Conservation (phyloP, 2,888 invertebrate genomes). For the Amiota communis region DNA sequence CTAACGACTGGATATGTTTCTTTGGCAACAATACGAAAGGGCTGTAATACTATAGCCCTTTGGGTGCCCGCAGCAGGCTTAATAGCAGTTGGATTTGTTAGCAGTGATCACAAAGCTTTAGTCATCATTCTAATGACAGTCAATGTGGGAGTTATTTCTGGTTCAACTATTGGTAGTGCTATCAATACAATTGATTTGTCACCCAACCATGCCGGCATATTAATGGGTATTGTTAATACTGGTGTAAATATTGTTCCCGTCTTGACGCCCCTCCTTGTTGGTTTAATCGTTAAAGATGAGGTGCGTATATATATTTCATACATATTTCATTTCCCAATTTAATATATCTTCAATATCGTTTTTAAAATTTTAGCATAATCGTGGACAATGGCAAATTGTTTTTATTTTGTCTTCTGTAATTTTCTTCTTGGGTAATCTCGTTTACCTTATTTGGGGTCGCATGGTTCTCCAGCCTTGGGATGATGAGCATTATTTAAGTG, state of each 20-base stretch:
- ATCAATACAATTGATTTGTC: constrained; percentile 82
- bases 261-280: constrained; percentile 77
- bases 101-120: constrained; percentile 56
- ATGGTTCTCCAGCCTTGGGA: constrained; percentile 78
- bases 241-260: constrained; percentile 78
- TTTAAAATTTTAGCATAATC: constrained; percentile 59
- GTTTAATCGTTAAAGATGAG: constrained; percentile 75
- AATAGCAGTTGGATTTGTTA: constrained; percentile 74
- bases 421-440: constrained; percentile 74
- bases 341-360: background rate
- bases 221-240: constrained; percentile 82
- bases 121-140: constrained; percentile 76
- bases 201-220: constrained; percentile 80
- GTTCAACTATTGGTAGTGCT: constrained; percentile 77
- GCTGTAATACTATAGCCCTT: constrained; percentile 66
- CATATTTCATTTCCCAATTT: background rate
- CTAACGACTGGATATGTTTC: constrained; percentile 71
- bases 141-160: constrained; percentile 77
- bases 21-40: constrained; percentile 63
- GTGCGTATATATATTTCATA: constrained; percentile 64
- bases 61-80: constrained; percentile 76
- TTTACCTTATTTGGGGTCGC: constrained; percentile 75
- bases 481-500: constrained; percentile 54
- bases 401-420: constrained; percentile 76
- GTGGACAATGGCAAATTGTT: constrained; percentile 75